Evolutionary conservation across 1,140 invertebrate species (phyloP).

Genomic region (Delia radicum): DNA sequence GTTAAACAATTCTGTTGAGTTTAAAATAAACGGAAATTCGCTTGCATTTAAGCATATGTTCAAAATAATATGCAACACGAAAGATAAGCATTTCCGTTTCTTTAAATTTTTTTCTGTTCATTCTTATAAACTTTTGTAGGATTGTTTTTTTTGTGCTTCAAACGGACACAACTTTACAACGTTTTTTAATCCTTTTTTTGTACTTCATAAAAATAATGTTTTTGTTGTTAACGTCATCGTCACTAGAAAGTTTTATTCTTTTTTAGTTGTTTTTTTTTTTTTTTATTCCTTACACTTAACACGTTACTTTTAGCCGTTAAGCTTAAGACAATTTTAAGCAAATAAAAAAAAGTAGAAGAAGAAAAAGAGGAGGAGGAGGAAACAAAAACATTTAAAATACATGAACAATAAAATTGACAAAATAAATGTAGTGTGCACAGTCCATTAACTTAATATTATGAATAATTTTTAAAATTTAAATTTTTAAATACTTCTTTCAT

Average conservation of each 20-base stretch:
- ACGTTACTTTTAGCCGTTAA: background rate
- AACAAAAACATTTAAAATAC: background rate
- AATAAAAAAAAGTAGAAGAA: background rate
- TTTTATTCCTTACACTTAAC: background rate
- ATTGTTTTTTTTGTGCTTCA: background rate
- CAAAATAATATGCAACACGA: background rate
- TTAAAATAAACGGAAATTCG: background rate
- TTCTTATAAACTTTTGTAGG: background rate
- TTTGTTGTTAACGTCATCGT: background rate
- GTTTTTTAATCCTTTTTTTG: background rate
- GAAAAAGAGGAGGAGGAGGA: background rate
- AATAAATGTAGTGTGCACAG: background rate
- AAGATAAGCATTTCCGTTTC: background rate
- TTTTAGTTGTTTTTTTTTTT: background rate
- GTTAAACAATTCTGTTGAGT: background rate
- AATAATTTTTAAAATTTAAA: no score
- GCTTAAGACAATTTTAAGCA: background rate
- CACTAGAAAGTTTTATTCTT: background rate
- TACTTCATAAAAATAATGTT: background rate
- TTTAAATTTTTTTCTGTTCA: background rate
- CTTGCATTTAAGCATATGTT: background rate
- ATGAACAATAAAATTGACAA: background rate
- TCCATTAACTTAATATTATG: no score
- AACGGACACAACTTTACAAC: background rate
- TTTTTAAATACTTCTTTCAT: no score